Evolutionary conservation across 1,140 invertebrate species (phyloP).

Genomic region (Meloidogyne floridensis): DNA sequence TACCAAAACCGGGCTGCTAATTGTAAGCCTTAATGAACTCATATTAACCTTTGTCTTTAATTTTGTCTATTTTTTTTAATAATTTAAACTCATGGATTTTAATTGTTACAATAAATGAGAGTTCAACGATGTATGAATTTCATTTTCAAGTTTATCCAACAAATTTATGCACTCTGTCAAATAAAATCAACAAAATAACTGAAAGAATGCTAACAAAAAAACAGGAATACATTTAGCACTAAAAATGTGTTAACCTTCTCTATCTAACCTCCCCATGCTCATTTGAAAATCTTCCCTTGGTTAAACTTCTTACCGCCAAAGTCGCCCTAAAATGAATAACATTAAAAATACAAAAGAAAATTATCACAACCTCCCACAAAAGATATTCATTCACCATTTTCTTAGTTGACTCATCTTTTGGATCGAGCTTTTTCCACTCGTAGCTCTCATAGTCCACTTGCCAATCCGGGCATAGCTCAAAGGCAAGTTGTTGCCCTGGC

Average conservation of each 20-base stretch:
- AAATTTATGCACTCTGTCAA: background rate
- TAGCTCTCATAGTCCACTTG: constrained; percentile 96
- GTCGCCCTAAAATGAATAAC: constrained; percentile 14
- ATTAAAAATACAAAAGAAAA: background rate
- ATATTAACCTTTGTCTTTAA: background rate
- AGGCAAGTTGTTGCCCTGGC: constrained; percentile 90
- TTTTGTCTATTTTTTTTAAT: background rate
- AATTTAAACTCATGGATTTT: too few species aligned
- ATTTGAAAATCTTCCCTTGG: constrained; percentile 99
- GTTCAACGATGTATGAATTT: too few species aligned
- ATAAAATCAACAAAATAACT: background rate
- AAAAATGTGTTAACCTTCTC: background rate
- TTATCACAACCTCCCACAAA: constrained; percentile 81
- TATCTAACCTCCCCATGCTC: constrained; percentile 21
- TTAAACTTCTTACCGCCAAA: constrained; percentile 84
- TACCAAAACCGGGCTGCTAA: background rate
- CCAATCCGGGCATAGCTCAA: constrained; percentile 73
- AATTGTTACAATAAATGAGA: too few species aligned
- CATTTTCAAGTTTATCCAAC: background rate
- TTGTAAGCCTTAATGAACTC: background rate
- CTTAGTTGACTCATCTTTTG: constrained; percentile 80
- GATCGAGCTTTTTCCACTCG: constrained; percentile 90
- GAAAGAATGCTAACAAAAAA: constrained; percentile 7
- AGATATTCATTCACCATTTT: constrained; percentile 88
- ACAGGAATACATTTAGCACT: background rate